Evolutionary conservation across 2,888 invertebrate genomes (phyloP), one percentile per base, ranked within the genome.

Genomic region (Spilarctia lutea): DNA sequence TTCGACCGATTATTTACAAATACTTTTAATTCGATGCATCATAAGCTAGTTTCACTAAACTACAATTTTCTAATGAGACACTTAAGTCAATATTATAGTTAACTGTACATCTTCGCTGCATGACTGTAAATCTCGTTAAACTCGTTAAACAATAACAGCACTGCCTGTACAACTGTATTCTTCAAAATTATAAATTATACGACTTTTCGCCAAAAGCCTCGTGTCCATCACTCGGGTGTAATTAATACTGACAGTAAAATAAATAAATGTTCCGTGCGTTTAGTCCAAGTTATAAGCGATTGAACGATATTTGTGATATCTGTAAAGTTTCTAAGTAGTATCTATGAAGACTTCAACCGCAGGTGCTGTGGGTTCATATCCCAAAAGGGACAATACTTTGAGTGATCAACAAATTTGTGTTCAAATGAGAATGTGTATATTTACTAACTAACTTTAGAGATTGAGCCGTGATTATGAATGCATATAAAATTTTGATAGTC

Each of bases 211-310:
- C 60, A 56, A 73, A 73, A 68, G 68, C 75, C 30, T 56, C 33
- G 56, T 71, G 68, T 69, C 60, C 80, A 72, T 77, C 79, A 78
- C 74, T 76, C 52, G 72, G 68, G 70, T 67, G 65, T 83, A 84
- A 85, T 84, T 85, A 83, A 83, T 83, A 79, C 70, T 69, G 27
- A 24, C 75, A 67, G 60, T 75, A 73, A 81, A 75, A 79, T 85
- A 79, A 78, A 81, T 85, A 80, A 67, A 73, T 74, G 65, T 65
- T 85, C 71, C 30, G 20, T 20, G 13, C 45, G 48, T 27, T n/a
- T n/a, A 42, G 65, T 69, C 8, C 48, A 81, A 80, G 78, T 73
- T 7, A 78, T 69, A 63, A 72, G 70, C 73, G 56, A 68, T 45
- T 10, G 39, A n/a, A n/a, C 52, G 20, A 52, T 52, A 52, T 7